Conservation (phyloP, 1,140 invertebrate species). For the Harlomillsia oculata region DNA sequence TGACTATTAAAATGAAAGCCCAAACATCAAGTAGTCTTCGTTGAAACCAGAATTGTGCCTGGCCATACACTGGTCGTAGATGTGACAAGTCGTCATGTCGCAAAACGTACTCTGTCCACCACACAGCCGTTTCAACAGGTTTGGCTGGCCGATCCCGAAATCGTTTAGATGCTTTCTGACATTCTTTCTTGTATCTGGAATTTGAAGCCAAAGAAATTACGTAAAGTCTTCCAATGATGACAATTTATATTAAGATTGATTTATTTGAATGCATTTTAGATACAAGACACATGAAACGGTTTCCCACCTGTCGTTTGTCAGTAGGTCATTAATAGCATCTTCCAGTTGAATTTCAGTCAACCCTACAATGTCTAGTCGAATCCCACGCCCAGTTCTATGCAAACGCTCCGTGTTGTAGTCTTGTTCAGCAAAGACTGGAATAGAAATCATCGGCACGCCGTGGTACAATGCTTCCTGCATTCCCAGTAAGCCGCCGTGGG, state of each 20-base stretch:
- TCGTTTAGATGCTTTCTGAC: neutral
- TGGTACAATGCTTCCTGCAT: constrained; percentile 21
- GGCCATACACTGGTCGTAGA: constrained; percentile 15
- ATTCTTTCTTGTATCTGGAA: constrained; percentile 17
- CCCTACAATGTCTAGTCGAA: constrained; percentile 15
- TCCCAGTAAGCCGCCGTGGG: constrained; percentile 23
- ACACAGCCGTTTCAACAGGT: constrained; percentile 26
- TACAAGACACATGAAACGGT: neutral
- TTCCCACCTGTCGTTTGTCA: constrained; percentile 16
- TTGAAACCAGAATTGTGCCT: constrained; percentile 21
- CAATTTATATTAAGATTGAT: too few species aligned
- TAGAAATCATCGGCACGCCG: constrained; percentile 9
- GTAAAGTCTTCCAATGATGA: neutral
- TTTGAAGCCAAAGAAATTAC: neutral
- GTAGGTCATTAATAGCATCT: constrained; percentile 15
- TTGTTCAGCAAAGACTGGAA: constrained; percentile 27
- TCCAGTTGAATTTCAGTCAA: constrained; percentile 6
- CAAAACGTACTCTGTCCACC: constrained; percentile 35
- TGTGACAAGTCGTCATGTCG: constrained; percentile 18
- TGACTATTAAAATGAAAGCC: constrained; percentile 11
- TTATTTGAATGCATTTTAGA: too few species aligned
- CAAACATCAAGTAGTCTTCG: constrained; percentile 26
- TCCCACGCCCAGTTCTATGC: neutral
- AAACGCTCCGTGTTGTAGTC: constrained; percentile 24
- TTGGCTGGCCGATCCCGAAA: constrained; percentile 22